A percentile compares a stretch with the other conserved stretches of the same genome.
Conservation (phyloP, 1,140 invertebrate genomes). For the Subanguina moxae region DNA sequence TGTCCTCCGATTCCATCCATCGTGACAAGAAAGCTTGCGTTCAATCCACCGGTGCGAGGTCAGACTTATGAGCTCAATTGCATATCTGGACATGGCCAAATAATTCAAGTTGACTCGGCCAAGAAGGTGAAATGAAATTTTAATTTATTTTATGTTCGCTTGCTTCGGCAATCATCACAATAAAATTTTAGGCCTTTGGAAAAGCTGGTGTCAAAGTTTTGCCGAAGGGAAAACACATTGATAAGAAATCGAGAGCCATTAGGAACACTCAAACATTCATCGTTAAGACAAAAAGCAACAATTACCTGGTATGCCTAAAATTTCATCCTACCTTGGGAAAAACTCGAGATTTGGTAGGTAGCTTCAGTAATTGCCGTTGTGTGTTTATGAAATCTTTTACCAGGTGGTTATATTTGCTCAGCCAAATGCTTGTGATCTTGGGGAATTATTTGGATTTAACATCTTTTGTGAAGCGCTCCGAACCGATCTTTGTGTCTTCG, state of each 20-base stretch:
- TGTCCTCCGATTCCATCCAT: background rate
- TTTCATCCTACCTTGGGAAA: background rate
- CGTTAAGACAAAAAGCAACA: background rate
- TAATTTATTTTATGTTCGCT: background rate
- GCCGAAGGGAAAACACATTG: background rate
- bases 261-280: background rate
- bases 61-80: background rate
- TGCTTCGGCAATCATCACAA: no score
- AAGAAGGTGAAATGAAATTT: background rate
- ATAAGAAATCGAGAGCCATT: background rate
- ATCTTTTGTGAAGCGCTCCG: background rate
- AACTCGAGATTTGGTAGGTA: background rate
- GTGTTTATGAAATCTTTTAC: no score
- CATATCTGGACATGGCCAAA: background rate
- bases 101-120: background rate
- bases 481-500: background rate
- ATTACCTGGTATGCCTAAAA: background rate
- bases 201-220: background rate
- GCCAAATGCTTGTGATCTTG: conserved; percentile 1
- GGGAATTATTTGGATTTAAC: background rate
- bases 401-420: background rate
- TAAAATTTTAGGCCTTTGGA: background rate
- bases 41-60: background rate
- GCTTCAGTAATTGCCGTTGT: no score
- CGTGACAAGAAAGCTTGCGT: background rate